Conservation (phyloP, 2,113 vertebrate genomes). For the Dolichotis patagonum region DNA sequence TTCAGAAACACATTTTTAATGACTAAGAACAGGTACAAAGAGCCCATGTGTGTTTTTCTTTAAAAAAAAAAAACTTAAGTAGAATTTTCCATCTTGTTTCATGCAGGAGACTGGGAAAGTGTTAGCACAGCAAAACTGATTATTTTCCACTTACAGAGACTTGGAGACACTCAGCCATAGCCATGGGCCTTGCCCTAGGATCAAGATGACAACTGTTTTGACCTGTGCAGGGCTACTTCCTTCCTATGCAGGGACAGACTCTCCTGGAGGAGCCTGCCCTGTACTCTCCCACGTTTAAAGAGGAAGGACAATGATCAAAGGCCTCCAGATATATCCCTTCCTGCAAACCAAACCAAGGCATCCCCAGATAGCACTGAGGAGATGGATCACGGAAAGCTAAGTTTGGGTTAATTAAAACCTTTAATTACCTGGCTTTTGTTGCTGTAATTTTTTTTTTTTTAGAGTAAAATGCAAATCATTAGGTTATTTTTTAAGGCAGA, state of each 20-base stretch:
- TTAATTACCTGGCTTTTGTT: neutral
- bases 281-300: neutral
- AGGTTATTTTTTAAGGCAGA: neutral
- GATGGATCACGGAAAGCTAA: neutral
- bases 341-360: neutral
- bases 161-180: neutral
- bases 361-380: neutral
- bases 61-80: neutral
- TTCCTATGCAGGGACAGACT: neutral
- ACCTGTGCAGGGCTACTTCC: neutral
- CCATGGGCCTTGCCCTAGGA: neutral
- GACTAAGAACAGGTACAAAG: slow-evolving; percentile 70
- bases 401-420: neutral
- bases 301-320: neutral
- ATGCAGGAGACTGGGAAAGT: neutral
- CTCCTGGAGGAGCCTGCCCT: neutral
- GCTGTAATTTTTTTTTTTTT: neutral
- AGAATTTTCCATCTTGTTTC: slow-evolving; percentile 56
- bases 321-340: neutral
- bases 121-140: slow-evolving; percentile 20
- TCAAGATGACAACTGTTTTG: neutral
- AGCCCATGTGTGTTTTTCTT: neutral
- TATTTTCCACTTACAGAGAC: slow-evolving; percentile 10
- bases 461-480: neutral
- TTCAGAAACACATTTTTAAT: slow-evolving; percentile 80